Conservation (phyloP, 2,113 vertebrate genomes). For the Dromaius novaehollandiae region DNA sequence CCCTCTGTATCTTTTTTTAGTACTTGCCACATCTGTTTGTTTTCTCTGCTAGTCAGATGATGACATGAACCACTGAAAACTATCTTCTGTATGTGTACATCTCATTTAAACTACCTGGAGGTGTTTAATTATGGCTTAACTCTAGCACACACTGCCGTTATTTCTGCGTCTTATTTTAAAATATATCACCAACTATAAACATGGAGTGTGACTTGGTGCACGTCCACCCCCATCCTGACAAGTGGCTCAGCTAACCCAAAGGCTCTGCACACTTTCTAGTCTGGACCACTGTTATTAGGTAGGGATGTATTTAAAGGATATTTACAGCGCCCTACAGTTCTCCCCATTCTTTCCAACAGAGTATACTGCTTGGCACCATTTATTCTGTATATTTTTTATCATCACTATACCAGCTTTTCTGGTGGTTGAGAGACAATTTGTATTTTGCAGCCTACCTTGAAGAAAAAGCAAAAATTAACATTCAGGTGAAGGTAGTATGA, state of each 20-base stretch:
- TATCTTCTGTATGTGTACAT: background rate
- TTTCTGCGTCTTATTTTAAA: background rate
- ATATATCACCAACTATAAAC: background rate
- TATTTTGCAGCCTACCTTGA: background rate
- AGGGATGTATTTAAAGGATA: background rate
- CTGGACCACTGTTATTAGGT: background rate
- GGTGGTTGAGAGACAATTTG: background rate
- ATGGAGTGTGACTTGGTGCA: background rate
- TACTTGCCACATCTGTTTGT: background rate
- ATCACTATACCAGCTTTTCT: background rate
- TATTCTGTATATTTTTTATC: background rate
- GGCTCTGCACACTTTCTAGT: background rate
- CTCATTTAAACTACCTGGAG: conserved; percentile 40
- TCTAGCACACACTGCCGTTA: background rate
- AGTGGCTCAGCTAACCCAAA: background rate
- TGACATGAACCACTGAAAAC: background rate
- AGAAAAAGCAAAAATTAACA: conserved; percentile 26
- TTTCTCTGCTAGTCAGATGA: conserved; percentile 33
- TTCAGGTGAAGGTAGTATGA: background rate
- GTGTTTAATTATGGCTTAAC: conserved; percentile 58
- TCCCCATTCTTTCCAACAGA: background rate
- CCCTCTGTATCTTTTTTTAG: background rate
- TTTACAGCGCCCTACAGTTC: background rate
- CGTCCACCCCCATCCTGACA: background rate
- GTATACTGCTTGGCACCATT: background rate